Evolutionary conservation across 1,140 invertebrate genomes (phyloP).

Genomic region (Adoxophyes honmai): DNA sequence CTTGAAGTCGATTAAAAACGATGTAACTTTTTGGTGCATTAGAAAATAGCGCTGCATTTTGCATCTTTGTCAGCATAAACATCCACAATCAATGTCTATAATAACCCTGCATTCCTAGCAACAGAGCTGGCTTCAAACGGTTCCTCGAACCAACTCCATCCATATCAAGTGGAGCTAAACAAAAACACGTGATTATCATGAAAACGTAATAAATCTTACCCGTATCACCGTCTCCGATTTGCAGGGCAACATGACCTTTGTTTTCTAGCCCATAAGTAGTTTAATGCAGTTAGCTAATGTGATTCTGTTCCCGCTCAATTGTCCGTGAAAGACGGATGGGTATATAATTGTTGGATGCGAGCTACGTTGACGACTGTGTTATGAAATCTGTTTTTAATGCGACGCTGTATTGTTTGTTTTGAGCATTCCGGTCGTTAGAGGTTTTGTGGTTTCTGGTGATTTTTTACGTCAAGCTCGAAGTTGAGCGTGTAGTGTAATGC

Average conservation of each 20-base stretch:
- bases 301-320: neutral
- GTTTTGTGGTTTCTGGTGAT: too few relatives aligned
- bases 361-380: neutral
- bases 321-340: conserved; percentile 12
- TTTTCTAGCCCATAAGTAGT: neutral
- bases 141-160: neutral
- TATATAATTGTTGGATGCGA: conserved; percentile 6
- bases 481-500: too few relatives aligned
- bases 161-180: conserved; percentile 1
- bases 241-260: conserved; percentile 2
- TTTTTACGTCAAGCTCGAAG: too few relatives aligned
- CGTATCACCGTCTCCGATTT: neutral
- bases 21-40: too few relatives aligned
- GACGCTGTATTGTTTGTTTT: conserved; percentile 24
- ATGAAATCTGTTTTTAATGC: conserved; percentile 13
- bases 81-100: too few relatives aligned
- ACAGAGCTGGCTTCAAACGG: too few relatives aligned
- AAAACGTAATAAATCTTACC: conserved; percentile 10
- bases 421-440: neutral
- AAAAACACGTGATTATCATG: conserved; percentile 11
- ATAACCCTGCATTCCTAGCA: too few relatives aligned
- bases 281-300: neutral
- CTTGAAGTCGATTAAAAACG: too few relatives aligned
- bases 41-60: too few relatives aligned
- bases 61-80: too few relatives aligned